These are phyloP conservation scores for Mya arenaria DNA, from an alignment of 1,140 invertebrate species.

Conservation along the genomic window DNA sequence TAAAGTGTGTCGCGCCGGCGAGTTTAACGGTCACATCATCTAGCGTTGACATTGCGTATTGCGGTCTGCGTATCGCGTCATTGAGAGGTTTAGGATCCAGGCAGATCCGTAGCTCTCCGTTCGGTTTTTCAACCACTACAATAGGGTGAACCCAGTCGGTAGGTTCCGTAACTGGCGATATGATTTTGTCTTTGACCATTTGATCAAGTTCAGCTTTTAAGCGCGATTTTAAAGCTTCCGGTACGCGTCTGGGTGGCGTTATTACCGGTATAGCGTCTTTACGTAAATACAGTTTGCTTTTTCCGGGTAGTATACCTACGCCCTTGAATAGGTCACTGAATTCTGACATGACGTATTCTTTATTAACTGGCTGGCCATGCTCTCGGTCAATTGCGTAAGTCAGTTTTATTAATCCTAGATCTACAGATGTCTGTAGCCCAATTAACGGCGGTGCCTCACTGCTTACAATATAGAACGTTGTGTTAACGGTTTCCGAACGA, in stretches of 20 bases:
- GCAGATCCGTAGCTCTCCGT: slow-evolving; percentile 9
- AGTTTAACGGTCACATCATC: slow-evolving; percentile 14
- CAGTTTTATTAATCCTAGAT: too few species aligned
- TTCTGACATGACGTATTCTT: slow-evolving; percentile 62
- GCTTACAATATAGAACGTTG: too few species aligned
- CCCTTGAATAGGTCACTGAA: slow-evolving; percentile 48
- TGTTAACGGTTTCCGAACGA: too few species aligned
- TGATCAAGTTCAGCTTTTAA: slow-evolving; percentile 47
- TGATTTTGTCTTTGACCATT: slow-evolving; percentile 51
- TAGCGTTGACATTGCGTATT: slow-evolving; percentile 32
- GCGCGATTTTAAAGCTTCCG: slow-evolving; percentile 52
- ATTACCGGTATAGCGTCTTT: slow-evolving; percentile 54
- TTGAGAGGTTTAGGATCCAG: slow-evolving; percentile 33
- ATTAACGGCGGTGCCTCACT: too few species aligned
- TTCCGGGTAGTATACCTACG: slow-evolving; percentile 34
- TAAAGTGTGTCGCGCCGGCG: neutral
- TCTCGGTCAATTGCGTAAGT: too few species aligned
- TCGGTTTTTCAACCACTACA: slow-evolving; percentile 51
- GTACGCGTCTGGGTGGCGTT: slow-evolving; percentile 64
- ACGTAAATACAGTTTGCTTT: slow-evolving; percentile 65
- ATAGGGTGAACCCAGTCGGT: slow-evolving; percentile 63
- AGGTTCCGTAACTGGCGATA: slow-evolving; percentile 56
- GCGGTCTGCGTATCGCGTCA: neutral
- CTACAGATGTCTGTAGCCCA: too few species aligned
- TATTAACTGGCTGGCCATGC: too few species aligned